A percentile compares a stretch with the other conserved stretches of the same genome.
Conservation (phyloP, 2,797 vertebrate genomes). For the Coregonus sp. region DNA sequence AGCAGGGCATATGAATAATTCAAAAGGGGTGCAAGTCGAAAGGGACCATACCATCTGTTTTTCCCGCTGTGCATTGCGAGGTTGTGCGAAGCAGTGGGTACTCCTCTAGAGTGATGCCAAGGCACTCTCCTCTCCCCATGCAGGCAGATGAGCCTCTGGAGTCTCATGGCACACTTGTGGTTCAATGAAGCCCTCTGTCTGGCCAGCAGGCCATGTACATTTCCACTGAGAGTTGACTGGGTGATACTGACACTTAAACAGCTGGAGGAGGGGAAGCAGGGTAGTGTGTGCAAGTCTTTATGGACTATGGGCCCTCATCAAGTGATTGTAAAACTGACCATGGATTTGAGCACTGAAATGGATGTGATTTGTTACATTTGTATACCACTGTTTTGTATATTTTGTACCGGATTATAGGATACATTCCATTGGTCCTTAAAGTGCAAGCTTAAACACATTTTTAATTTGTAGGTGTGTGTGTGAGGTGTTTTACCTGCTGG, state of each 20-base stretch:
- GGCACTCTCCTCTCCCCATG: conserved; percentile 36
- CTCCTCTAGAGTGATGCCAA: conserved; percentile 73
- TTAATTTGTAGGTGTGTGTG: background rate
- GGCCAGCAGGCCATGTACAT: conserved; percentile 21
- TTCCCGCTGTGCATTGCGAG: conserved; percentile 51
- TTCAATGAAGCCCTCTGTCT: conserved; percentile 71
- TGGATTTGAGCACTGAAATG: background rate
- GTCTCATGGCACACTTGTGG: conserved; percentile 58
- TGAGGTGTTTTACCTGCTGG: conserved; percentile 85
- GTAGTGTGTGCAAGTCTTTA: conserved; percentile 41
- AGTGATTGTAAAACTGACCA: background rate
- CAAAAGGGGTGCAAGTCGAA: conserved; percentile 57
- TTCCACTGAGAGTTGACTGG: conserved; percentile 56
- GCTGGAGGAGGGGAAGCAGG: conserved; percentile 61
- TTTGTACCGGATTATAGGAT: background rate
- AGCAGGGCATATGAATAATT: conserved; percentile 77
- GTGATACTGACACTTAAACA: conserved; percentile 65
- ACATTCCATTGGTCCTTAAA: too few species aligned
- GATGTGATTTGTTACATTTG: background rate
- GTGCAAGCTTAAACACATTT: too few species aligned
- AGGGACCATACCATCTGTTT: conserved; percentile 79
- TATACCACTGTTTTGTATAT: background rate
- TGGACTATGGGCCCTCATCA: background rate
- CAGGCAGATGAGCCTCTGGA: conserved; percentile 62
- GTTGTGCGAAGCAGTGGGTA: conserved; percentile 41